Evolutionary conservation across 2,797 vertebrate genomes (phyloP).

Genomic region (Remorina albescens): DNA sequence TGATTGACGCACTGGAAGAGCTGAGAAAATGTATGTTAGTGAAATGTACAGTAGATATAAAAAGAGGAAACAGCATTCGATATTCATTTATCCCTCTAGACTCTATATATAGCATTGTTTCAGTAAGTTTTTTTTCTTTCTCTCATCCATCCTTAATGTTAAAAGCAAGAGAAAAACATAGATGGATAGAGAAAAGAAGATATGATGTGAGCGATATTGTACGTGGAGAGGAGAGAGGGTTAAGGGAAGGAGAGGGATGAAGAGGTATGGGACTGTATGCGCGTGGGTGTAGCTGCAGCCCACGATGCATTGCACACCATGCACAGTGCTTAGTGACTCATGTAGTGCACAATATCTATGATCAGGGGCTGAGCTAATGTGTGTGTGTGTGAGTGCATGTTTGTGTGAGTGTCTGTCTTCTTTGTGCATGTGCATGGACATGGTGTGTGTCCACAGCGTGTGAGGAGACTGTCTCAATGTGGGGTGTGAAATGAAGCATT

Average conservation of each 20-base stretch:
- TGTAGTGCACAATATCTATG: constrained; percentile 77
- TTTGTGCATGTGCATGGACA: constrained; percentile 36
- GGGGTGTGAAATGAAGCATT: constrained; percentile 73
- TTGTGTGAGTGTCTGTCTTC: constrained; percentile 8
- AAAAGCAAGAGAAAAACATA: constrained; percentile 47
- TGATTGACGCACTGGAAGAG: constrained; percentile 26
- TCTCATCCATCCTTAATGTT: constrained; percentile 51
- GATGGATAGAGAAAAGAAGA: constrained; percentile 26
- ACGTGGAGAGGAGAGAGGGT: constrained; percentile 42
- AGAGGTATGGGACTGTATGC: constrained; percentile 77
- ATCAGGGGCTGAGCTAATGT: constrained; percentile 67
- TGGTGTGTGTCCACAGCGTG: constrained; percentile 53
- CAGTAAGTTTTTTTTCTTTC: constrained; percentile 47
- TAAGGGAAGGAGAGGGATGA: constrained; percentile 61
- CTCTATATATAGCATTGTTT: constrained; percentile 66
- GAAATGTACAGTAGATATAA: constrained; percentile 42
- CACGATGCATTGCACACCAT: constrained; percentile 82
- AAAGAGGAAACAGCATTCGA: constrained; percentile 59
- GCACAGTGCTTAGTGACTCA: constrained; percentile 84
- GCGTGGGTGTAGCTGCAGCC: constrained; percentile 84
- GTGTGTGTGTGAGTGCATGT: constrained; percentile 52
- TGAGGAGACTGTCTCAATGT: constrained; percentile 63
- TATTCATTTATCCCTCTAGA: constrained; percentile 64
- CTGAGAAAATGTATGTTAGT: constrained; percentile 41
- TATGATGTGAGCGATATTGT: constrained; percentile 42